Percentiles rank a stretch among this genome's conserved stretches.
Evolutionary conservation across 2,888 invertebrate species (phyloP).

Genomic region (Heliconius charithonia): DNA sequence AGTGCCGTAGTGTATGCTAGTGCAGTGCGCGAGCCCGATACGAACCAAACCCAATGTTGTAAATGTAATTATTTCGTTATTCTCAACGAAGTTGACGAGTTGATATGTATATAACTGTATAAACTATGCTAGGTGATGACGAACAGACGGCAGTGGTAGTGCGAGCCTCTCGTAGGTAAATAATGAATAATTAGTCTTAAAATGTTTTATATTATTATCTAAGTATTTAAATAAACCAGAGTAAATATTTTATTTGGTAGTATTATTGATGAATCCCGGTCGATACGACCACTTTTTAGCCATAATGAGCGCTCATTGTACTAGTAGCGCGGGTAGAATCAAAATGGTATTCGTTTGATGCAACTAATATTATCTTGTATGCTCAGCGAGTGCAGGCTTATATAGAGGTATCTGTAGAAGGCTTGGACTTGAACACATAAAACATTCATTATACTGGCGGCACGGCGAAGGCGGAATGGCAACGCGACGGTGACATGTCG

Average conservation of each 20-base stretch:
- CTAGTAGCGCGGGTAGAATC: constrained; percentile 58
- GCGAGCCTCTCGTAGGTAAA: constrained; percentile 65
- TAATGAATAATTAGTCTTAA: constrained; percentile 73
- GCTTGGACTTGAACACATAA: constrained; percentile 20
- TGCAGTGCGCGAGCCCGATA: constrained; percentile 49
- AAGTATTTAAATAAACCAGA: constrained; percentile 80
- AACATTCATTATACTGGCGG: constrained; percentile 25
- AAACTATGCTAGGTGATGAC: constrained; percentile 54
- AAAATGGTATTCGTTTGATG: constrained; percentile 1
- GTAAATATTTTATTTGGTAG: constrained; percentile 76
- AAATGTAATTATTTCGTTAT: constrained; percentile 58
- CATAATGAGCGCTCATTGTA: constrained; percentile 50
- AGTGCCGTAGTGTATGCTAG: constrained; percentile 18
- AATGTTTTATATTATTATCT: constrained; percentile 78
- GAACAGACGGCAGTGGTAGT: constrained; percentile 55
- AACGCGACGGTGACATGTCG: constrained; percentile 20
- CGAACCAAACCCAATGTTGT: constrained; percentile 55
- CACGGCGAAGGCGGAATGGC: constrained; percentile 18
- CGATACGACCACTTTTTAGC: constrained; percentile 55
- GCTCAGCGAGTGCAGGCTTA: constrained; percentile 9
- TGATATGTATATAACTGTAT: constrained; percentile 58
- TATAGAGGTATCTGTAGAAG: constrained; percentile 19
- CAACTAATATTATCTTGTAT: neutral
- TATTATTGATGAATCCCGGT: constrained; percentile 72
- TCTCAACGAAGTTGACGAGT: constrained; percentile 59